Conservation (phyloP, 2,888 invertebrate genomes). For the Xestobium rufovillosum region DNA sequence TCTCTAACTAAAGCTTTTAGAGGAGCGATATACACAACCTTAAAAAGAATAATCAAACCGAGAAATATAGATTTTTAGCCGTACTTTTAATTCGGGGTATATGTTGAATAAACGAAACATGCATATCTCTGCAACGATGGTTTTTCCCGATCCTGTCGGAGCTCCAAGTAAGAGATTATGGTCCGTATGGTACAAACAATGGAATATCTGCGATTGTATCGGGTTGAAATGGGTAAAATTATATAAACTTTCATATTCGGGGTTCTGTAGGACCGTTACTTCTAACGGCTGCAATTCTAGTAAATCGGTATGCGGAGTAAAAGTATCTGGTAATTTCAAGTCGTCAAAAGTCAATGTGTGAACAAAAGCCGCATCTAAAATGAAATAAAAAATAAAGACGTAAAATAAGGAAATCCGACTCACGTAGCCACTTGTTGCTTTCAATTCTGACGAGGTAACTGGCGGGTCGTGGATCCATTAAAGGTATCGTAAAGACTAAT, state of each 20-base stretch:
- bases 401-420: slow-evolving; percentile 34
- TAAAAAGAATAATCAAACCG: slow-evolving; percentile 23
- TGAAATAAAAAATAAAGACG: slow-evolving; percentile 14
- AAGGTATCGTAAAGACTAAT: slow-evolving; percentile 90
- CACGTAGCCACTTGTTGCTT: slow-evolving; percentile 75
- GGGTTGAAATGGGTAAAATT: slow-evolving; percentile 95
- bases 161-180: slow-evolving; percentile 90
- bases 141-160: slow-evolving; percentile 96
- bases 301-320: slow-evolving; percentile 49
- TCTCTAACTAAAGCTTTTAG: slow-evolving; percentile 96
- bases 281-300: slow-evolving; percentile 87
- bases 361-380: slow-evolving; percentile 53
- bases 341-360: slow-evolving; percentile 36
- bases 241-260: slow-evolving; percentile 73
- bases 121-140: slow-evolving; percentile 95
- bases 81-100: slow-evolving; percentile 69
- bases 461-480: slow-evolving; percentile 81
- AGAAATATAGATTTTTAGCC: slow-evolving; percentile 11
- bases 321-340: slow-evolving; percentile 29
- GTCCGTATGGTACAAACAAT: slow-evolving; percentile 91
- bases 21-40: slow-evolving; percentile 97
- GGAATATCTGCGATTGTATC: slow-evolving; percentile 97
- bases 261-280: slow-evolving; percentile 70
- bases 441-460: slow-evolving; percentile 85
- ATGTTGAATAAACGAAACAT: slow-evolving; percentile 86